Conservation (phyloP, 2,888 invertebrate species). For the Geotrupes spiniger region DNA sequence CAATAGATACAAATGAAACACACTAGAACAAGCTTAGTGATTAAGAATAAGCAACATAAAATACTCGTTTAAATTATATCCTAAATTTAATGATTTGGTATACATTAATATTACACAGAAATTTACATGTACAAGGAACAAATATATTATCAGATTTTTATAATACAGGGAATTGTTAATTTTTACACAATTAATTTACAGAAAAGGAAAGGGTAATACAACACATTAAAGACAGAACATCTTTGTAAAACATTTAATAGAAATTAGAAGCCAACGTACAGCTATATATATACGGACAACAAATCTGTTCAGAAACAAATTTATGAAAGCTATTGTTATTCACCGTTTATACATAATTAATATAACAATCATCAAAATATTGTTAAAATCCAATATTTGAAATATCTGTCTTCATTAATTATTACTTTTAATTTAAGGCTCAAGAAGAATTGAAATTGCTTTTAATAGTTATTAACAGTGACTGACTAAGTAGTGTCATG, state of each 20-base stretch:
- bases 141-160: slow-evolving; percentile 25
- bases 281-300: too few species aligned
- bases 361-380: slow-evolving; percentile 9
- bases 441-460: slow-evolving; percentile 25
- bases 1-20: slow-evolving; percentile 18
- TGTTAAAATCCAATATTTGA: slow-evolving; percentile 7
- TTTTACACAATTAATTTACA: slow-evolving; percentile 1
- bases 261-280: too few species aligned
- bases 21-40: slow-evolving; percentile 17
- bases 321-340: slow-evolving; percentile 2
- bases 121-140: slow-evolving; percentile 33
- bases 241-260: too few species aligned
- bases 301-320: neutral
- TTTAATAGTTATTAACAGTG: slow-evolving; percentile 16
- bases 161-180: slow-evolving; percentile 9
- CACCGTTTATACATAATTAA: slow-evolving; percentile 3
- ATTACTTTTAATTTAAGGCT: slow-evolving; percentile 25
- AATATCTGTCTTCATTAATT: slow-evolving; percentile 10
- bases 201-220: neutral
- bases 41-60: slow-evolving; percentile 19
- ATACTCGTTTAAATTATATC: slow-evolving; percentile 22
- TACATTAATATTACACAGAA: slow-evolving; percentile 33
- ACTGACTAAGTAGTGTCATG: slow-evolving; percentile 5
- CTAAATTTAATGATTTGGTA: slow-evolving; percentile 30
- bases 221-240: slow-evolving; percentile 1